Evolutionary conservation across 2,888 invertebrate species (phyloP).

Genomic region (Axea sp.): DNA sequence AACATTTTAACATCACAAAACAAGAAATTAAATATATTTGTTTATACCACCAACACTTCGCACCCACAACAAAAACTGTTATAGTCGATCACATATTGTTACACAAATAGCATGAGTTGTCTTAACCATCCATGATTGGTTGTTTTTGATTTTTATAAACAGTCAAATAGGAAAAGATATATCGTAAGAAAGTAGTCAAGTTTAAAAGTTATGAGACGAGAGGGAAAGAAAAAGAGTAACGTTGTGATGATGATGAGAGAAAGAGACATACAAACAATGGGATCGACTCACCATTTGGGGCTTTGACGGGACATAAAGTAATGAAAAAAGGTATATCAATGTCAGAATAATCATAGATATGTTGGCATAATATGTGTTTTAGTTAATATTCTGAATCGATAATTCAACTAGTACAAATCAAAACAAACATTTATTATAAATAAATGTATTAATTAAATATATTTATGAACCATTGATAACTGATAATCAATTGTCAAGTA

Average conservation of each 20-base stretch:
- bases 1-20: no score
- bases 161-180: constrained; percentile 7
- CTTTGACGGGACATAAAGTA: constrained; percentile 27
- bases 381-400: constrained; percentile 1
- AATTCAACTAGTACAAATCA: not conserved
- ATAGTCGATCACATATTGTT: constrained; percentile 3
- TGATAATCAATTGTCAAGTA: no score
- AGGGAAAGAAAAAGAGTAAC: constrained; percentile 7
- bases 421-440: no score
- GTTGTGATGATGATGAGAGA: constrained; percentile 11
- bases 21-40: no score
- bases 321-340: constrained; percentile 32
- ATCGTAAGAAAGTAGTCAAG: constrained; percentile 15
- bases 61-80: not conserved
- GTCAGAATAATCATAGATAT: constrained; percentile 18
- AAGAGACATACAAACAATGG: constrained; percentile 2
- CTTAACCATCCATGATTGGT: constrained; percentile 6
- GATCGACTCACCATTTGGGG: not conserved
- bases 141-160: constrained; percentile 14
- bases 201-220: constrained; percentile 9
- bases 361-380: constrained; percentile 8
- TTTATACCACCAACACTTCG: not conserved
- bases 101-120: not conserved
- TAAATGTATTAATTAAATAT: no score
- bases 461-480: no score